Percentiles rank a stretch among this genome's conserved stretches.
These are phyloP conservation scores for Glandiceps talaboti DNA, from an alignment of 53 echinoderm and acorn worm species.

Conservation along the genomic window DNA sequence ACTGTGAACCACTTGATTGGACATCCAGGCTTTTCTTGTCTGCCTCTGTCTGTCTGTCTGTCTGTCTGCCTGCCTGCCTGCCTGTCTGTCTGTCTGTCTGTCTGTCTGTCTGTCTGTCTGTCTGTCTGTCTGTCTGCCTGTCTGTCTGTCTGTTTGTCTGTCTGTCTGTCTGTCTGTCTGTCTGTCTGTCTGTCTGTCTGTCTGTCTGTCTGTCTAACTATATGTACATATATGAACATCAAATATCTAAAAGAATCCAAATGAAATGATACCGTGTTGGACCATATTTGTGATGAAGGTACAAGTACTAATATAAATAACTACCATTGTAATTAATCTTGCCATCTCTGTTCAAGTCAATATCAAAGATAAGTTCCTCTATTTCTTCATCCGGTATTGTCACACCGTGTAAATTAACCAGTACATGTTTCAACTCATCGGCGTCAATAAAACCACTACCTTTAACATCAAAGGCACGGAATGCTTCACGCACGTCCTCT, in stretches of 20 bases:
- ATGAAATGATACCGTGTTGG: too few relatives aligned
- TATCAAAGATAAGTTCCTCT: not conserved
- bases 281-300: too few relatives aligned
- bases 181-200: slow-evolving; percentile 1
- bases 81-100: not conserved
- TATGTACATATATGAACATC: not conserved
- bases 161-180: not conserved
- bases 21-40: too few relatives aligned
- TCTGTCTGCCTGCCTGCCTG: too few relatives aligned
- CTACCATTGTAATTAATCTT: not conserved
- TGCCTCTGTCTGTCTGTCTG: too few relatives aligned
- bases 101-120: not conserved
- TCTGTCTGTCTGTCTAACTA: not conserved
- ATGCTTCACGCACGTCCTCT: not conserved
- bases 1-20: too few relatives aligned
- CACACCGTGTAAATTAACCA: not conserved
- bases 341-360: not conserved
- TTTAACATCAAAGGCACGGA: not conserved
- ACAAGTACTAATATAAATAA: too few relatives aligned
- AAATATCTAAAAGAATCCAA: too few relatives aligned
- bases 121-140: not conserved
- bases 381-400: not conserved
- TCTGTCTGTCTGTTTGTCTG: not conserved
- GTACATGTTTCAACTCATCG: not conserved
- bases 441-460: not conserved